Evolutionary conservation across 2,113 vertebrate genomes (phyloP).

Genomic region (Bos javanicus): DNA sequence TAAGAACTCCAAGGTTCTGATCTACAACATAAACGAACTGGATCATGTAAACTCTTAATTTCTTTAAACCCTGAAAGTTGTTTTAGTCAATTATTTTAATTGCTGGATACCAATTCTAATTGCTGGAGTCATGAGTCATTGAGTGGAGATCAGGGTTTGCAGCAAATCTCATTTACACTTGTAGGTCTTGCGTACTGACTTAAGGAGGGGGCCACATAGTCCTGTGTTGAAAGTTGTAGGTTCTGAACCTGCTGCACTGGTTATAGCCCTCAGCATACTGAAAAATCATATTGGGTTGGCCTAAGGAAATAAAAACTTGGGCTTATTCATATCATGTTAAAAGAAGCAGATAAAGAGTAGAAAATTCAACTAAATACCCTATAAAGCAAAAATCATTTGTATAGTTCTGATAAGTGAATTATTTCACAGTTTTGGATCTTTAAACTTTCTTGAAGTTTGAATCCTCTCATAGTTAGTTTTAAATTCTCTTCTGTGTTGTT

Average conservation of each 20-base stretch:
- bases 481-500: not conserved
- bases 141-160: not conserved
- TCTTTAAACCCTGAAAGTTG: not conserved
- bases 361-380: not conserved
- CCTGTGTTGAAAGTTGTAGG: not conserved
- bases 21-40: not conserved
- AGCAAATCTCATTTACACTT: not conserved
- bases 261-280: not conserved
- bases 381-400: not conserved
- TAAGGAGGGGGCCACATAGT: not conserved
- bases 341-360: not conserved
- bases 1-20: not conserved
- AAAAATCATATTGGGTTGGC: not conserved
- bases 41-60: not conserved
- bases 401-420: not conserved
- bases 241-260: not conserved
- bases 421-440: not conserved
- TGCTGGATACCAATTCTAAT: not conserved
- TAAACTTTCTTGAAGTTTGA: not conserved
- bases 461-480: not conserved
- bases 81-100: not conserved
- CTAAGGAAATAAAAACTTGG: not conserved
- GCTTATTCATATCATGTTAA: not conserved
- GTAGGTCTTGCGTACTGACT: not conserved
- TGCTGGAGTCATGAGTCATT: not conserved